Conservation (phyloP, 1,140 invertebrate genomes). For the Drosophila ananassae region DNA sequence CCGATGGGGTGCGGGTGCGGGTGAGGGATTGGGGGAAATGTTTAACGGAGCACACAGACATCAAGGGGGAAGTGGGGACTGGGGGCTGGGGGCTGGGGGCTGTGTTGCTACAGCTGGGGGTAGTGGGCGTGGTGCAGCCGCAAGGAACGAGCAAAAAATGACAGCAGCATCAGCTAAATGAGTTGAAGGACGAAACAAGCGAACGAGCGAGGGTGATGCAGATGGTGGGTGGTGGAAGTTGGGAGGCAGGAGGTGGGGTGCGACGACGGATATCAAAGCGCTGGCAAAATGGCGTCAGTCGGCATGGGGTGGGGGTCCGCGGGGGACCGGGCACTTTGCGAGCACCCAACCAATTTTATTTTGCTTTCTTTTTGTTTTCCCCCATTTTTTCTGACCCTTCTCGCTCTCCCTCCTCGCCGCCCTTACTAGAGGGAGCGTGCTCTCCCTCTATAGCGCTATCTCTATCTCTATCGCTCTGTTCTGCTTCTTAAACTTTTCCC, state of each 20-base stretch:
- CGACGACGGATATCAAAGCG: constrained; percentile 67
- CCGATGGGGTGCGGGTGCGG: constrained; percentile 1
- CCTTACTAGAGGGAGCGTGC: not conserved
- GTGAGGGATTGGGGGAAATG: constrained; percentile 5
- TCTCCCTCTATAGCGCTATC: not conserved
- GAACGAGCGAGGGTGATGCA: constrained; percentile 3
- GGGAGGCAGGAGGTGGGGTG: not conserved
- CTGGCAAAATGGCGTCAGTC: constrained; percentile 70
- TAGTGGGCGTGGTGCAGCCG: constrained; percentile 49
- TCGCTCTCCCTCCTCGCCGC: not conserved
- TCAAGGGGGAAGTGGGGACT: constrained; percentile 10
- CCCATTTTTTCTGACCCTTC: not conserved
- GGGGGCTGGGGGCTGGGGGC: too few relatives aligned
- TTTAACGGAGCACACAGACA: constrained; percentile 37
- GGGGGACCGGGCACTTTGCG: constrained; percentile 47
- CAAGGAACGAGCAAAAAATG: constrained; percentile 60
- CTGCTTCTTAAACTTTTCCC: constrained; percentile 29
- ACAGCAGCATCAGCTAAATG: constrained; percentile 76
- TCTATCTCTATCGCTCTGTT: constrained; percentile 9
- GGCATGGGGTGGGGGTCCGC: not conserved
- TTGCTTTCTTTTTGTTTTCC: constrained; percentile 30
- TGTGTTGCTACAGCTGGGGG: not conserved
- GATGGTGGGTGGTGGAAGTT: not conserved
- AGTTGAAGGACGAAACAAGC: constrained; percentile 67
- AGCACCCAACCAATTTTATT: constrained; percentile 63